Evolutionary conservation across 2,113 vertebrate genomes (phyloP).

Genomic region (Vicugna pacos): DNA sequence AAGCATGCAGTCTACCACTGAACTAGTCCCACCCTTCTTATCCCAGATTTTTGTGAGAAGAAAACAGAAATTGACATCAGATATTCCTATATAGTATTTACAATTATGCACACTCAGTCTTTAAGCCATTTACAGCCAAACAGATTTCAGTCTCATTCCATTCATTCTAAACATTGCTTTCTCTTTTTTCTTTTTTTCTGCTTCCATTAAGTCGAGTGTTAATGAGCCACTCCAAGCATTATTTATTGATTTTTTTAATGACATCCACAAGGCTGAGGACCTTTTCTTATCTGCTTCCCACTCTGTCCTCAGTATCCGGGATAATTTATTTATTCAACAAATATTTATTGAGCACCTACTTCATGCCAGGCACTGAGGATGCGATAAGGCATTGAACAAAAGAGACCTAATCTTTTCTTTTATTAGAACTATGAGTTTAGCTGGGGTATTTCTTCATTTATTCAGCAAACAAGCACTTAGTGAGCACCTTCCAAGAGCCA

Average conservation of each 20-base stretch:
- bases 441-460: neutral
- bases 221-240: neutral
- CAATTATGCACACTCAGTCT: rapidly evolving
- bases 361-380: neutral
- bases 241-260: slow-evolving; percentile 12
- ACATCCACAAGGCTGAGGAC: neutral
- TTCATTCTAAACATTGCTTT: neutral
- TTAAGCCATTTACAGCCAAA: neutral
- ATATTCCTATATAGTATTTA: neutral
- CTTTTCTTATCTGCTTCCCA: neutral
- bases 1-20: no score
- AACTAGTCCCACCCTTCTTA: neutral
- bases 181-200: neutral
- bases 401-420: neutral
- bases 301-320: neutral
- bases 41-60: neutral
- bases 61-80: neutral
- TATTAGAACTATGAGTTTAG: neutral
- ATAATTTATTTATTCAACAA: neutral
- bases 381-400: neutral
- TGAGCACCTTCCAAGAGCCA: neutral
- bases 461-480: neutral
- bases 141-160: neutral
- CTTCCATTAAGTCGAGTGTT: neutral
- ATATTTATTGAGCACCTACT: neutral